Percentiles rank a stretch among this genome's conserved stretches.
Conservation (phyloP, 1,140 invertebrate genomes). For the Caenorhabditis inopinata region DNA sequence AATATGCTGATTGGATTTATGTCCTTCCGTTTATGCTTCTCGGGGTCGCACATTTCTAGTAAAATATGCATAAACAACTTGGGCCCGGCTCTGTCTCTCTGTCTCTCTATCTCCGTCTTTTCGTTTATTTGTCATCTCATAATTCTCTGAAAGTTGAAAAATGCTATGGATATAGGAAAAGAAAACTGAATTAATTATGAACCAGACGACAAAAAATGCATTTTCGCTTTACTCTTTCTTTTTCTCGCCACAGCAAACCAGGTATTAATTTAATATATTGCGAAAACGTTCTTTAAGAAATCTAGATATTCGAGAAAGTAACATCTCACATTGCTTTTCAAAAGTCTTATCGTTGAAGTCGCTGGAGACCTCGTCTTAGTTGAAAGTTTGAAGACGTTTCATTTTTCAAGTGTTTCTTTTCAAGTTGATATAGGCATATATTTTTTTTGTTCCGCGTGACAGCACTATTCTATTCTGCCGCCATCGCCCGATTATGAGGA, state of each 20-base stretch:
- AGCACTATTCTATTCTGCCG: not conserved
- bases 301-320: too few relatives aligned
- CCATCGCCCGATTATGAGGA: not conserved
- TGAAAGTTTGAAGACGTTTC: not conserved
- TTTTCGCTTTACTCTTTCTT: too few relatives aligned
- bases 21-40: not conserved
- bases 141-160: not conserved
- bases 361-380: not conserved
- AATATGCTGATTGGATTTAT: constrained; percentile 22
- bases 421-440: not conserved
- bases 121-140: not conserved
- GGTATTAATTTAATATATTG: too few relatives aligned
- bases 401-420: not conserved
- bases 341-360: not conserved
- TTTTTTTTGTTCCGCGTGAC: not conserved
- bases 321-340: not conserved
- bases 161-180: not conserved
- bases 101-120: not conserved
- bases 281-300: too few relatives aligned
- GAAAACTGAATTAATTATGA: constrained; percentile 10
- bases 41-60: too few relatives aligned
- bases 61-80: too few relatives aligned
- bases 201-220: too few relatives aligned
- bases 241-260: too few relatives aligned
- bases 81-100: not conserved